These are phyloP conservation scores for Endotricha flammealis DNA, from an alignment of 2,888 invertebrate species.

Conservation along the genomic window DNA sequence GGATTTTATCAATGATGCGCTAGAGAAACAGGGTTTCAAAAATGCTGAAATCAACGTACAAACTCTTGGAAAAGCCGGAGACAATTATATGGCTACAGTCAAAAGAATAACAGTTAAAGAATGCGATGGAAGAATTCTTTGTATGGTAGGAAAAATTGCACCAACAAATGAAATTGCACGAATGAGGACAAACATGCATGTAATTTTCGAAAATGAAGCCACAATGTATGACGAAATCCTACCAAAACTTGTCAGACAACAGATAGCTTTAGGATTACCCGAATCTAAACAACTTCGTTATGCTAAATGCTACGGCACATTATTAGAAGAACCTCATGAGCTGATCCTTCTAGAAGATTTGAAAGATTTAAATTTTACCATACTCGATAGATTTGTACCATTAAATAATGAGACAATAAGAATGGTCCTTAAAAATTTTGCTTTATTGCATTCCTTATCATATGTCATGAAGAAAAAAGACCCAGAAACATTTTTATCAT, in stretches of 20 bases:
- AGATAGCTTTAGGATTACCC: background rate
- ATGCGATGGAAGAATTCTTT: conserved; percentile 10
- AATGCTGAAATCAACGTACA: conserved; percentile 13
- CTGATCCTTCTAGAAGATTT: background rate
- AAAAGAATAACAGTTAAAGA: conserved; percentile 24
- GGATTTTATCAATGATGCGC: conserved; percentile 17
- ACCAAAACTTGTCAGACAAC: background rate
- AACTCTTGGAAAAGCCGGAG: conserved; percentile 25
- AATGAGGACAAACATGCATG: background rate
- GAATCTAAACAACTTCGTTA: background rate
- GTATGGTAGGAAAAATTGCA: background rate
- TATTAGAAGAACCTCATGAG: background rate
- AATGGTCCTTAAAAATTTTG: conserved; percentile 14
- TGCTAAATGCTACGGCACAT: background rate
- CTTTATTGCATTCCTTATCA: conserved; percentile 20
- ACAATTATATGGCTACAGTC: conserved; percentile 28
- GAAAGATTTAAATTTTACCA: background rate
- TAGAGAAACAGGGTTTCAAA: conserved; percentile 15
- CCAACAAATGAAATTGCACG: background rate
- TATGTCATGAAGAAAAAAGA: conserved; percentile 5
- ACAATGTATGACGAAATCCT: background rate
- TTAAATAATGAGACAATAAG: conserved; percentile 5
- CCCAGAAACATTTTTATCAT: background rate
- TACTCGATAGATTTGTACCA: background rate
- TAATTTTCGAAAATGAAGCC: background rate